Conservation (phyloP, 1,140 invertebrate genomes). For the Ephestia elutella region DNA sequence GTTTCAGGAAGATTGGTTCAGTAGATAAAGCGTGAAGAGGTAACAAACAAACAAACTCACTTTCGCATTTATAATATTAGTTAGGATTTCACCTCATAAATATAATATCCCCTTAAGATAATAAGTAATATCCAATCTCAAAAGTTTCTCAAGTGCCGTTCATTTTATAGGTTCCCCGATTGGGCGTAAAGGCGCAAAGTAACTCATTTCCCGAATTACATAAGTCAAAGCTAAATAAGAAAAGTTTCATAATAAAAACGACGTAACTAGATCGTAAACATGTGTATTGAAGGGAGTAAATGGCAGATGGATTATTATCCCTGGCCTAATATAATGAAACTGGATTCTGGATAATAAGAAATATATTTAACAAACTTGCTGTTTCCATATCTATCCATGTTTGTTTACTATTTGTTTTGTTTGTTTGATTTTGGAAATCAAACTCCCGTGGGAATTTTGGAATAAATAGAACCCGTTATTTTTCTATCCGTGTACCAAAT, state of each 20-base stretch:
- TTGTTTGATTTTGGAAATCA: too few relatives aligned
- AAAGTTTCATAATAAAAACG: slow-evolving; percentile 8
- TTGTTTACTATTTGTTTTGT: neutral
- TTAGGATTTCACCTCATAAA: neutral
- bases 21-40: too few relatives aligned
- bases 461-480: too few relatives aligned
- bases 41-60: too few relatives aligned
- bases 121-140: slow-evolving; percentile 2
- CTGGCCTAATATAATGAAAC: slow-evolving; percentile 7
- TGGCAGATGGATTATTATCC: slow-evolving; percentile 8
- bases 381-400: too few relatives aligned
- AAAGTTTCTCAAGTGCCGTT: neutral
- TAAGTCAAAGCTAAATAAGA: slow-evolving; percentile 9
- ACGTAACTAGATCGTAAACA: slow-evolving; percentile 6
- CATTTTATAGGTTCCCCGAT: neutral
- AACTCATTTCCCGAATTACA: slow-evolving; percentile 7
- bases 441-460: too few relatives aligned
- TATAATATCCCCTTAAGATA: neutral
- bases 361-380: too few relatives aligned
- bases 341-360: neutral
- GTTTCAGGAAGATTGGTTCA: too few relatives aligned
- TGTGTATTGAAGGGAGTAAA: neutral
- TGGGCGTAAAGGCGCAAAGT: neutral
- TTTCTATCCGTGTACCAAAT: too few relatives aligned
- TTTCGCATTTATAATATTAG: too few relatives aligned